Conservation (phyloP, 1,140 invertebrate genomes). For the Coboldia fuscipes region DNA sequence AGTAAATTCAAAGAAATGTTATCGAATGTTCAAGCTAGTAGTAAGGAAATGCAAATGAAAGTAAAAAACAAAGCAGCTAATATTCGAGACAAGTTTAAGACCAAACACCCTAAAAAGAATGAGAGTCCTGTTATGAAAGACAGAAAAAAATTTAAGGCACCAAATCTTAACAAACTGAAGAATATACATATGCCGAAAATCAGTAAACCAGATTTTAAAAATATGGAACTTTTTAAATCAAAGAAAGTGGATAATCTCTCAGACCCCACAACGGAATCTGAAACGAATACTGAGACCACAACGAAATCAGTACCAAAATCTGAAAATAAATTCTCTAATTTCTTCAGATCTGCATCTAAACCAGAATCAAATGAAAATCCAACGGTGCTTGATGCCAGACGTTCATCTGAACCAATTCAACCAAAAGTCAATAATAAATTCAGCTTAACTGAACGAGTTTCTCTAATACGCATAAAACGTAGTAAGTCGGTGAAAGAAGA, state of each 20-base stretch:
- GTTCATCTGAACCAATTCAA: no score
- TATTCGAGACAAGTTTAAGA: slow-evolving; percentile 33
- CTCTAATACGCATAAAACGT: no score
- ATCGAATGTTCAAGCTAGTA: slow-evolving; percentile 26
- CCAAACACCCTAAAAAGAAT: no score
- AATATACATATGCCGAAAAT: slow-evolving; percentile 20
- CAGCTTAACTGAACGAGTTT: no score
- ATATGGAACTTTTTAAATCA: slow-evolving; percentile 14
- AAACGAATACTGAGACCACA: neutral
- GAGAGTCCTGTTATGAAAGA: no score
- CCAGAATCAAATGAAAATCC: no score
- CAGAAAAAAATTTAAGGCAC: slow-evolving; percentile 15
- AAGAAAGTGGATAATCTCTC: neutral
- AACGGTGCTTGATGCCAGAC: no score
- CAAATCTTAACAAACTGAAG: slow-evolving; percentile 22
- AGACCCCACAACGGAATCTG: neutral
- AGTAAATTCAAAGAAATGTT: slow-evolving; percentile 30
- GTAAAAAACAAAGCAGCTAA: slow-evolving; percentile 33
- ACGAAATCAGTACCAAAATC: no score
- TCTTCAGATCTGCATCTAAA: no score
- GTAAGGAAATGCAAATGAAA: slow-evolving; percentile 28
- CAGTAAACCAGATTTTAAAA: slow-evolving; percentile 15
- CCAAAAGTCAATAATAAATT: no score
- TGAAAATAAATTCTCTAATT: no score
- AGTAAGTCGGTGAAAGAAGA: slow-evolving; percentile 16